Base-by-base conservation (phyloP, 2,797 vertebrate genomes). In the Poecilia velifera region DNA sequence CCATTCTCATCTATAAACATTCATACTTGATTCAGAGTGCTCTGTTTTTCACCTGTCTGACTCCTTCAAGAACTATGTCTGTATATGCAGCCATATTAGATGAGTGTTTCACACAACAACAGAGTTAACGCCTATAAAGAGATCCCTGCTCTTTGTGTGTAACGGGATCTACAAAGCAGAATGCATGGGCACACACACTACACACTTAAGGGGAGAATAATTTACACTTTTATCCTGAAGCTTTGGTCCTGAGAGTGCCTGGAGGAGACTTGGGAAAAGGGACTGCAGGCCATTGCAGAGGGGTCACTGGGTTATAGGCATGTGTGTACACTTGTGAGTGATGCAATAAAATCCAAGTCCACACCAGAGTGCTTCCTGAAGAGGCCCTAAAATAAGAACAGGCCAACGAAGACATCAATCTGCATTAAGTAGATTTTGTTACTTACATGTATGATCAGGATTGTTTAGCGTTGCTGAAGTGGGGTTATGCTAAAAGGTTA, bases 201-300 rank as follows among this genome's bases (percentile, higher is more conserved):
- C 45, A 72, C 79, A 84, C 84, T 82, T 86, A 80, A 53, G 43
- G 45, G 86, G 86, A 95, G 91, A 95, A 96, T 94, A 94, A 91
- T 96, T 93, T 87, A 90, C 91, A 94, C 92, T 90, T 95, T 95
- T 88, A 93, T 95, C 93, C 90, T 87, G 74, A 89, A 88, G 91
- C 87, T 86, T 82, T 68, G 90, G 91, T 90, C 90, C 85, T 80
- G 22, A 18, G 82, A 83, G 91, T 91, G 81, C 76, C 81, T 57
- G 46, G 79, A 87, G 79, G 84, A 82, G 84, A 91, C 87, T 74
- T 70, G 78, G 76, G 82, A 64, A 85, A 80, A 88, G 87, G 79
- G 88, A 79, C 88, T 90, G 84, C 78, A 75, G 84, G 84, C 83
- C 76, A 82, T 76, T 90, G 81, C 45, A 76, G 82, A 87, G 41